A percentile compares a stretch with the other conserved stretches of the same genome.
phyloP scores from a whole-genome alignment of 2,797 vertebrate genomes.

The Danio choprae region DNA sequence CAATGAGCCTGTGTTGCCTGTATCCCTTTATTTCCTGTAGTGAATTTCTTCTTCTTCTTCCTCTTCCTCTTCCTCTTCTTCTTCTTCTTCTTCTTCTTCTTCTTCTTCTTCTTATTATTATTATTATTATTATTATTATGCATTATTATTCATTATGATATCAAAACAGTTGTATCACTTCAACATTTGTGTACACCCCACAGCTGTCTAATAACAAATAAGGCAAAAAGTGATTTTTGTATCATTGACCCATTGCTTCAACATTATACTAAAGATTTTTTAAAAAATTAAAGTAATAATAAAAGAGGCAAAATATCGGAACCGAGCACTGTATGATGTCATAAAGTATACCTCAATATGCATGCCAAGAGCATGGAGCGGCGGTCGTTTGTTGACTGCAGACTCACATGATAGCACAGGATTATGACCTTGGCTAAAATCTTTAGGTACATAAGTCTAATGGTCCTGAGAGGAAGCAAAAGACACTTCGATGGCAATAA shows the following conservation, averaged over 20 bases:
- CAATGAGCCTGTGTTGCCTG: too few relatives aligned
- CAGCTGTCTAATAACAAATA: too few relatives aligned
- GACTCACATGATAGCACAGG: constrained; percentile 14
- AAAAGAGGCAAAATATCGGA: not conserved
- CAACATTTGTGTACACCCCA: too few relatives aligned
- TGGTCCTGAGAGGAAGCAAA: constrained; percentile 23
- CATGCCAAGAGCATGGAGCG: not conserved
- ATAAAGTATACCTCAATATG: not conserved
- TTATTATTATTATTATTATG: too few relatives aligned
- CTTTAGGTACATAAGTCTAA: constrained; percentile 58
- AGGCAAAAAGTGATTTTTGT: not conserved
- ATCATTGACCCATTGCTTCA: not conserved
- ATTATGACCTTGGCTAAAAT: constrained; percentile 48
- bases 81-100: too few relatives aligned
- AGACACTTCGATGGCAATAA: constrained; percentile 27
- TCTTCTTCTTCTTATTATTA: too few relatives aligned
- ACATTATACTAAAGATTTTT: not conserved
- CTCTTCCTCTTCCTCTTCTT: too few relatives aligned
- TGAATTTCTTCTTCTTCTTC: too few relatives aligned
- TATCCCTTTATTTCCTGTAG: too few relatives aligned
- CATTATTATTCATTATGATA: too few relatives aligned
- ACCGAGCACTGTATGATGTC: not conserved
- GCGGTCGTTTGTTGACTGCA: constrained; percentile 45
- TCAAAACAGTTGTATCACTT: too few relatives aligned
- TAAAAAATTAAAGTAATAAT: not conserved